These are phyloP conservation scores for Cotesia glomerata DNA, from an alignment of 1,140 invertebrate genomes.

Conservation along the genomic window DNA sequence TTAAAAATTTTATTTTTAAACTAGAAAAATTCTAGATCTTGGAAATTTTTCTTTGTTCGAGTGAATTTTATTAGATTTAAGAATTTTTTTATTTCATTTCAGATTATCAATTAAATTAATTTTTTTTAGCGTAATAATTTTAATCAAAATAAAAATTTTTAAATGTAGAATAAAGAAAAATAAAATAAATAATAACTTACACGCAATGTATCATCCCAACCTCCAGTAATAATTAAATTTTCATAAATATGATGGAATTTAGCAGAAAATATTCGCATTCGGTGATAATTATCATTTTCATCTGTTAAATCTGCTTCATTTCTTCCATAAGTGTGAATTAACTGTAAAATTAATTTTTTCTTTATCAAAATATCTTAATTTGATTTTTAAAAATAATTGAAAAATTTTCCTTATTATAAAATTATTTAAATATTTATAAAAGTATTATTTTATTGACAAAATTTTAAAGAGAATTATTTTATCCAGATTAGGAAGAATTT, in stretches of 20 bases:
- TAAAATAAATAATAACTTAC: constrained; percentile 34
- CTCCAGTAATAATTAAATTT: constrained; percentile 49
- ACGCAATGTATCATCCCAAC: constrained; percentile 51
- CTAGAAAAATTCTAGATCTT: too few relatives aligned
- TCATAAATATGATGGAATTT: constrained; percentile 46
- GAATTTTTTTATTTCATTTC: too few relatives aligned
- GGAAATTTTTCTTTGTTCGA: too few relatives aligned
- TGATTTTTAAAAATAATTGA: too few relatives aligned
- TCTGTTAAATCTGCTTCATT: constrained; percentile 31
- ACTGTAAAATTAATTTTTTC: constrained; percentile 27
- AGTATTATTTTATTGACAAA: too few relatives aligned
- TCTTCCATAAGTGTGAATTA: constrained; percentile 36
- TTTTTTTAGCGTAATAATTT: not conserved
- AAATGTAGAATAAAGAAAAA: too few relatives aligned
- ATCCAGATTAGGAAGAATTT: too few relatives aligned
- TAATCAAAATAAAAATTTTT: constrained; percentile 1
- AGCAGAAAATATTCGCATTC: constrained; percentile 47
- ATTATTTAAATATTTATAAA: too few relatives aligned
- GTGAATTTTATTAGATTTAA: too few relatives aligned
- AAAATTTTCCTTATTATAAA: too few relatives aligned
- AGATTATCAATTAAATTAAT: not conserved
- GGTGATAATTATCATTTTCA: constrained; percentile 43
- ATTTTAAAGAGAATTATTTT: too few relatives aligned
- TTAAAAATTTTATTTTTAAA: too few relatives aligned
- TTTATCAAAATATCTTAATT: not conserved